Base-by-base conservation (phyloP, 2,113 vertebrate genomes). In the Colistium nudipinnis region DNA sequence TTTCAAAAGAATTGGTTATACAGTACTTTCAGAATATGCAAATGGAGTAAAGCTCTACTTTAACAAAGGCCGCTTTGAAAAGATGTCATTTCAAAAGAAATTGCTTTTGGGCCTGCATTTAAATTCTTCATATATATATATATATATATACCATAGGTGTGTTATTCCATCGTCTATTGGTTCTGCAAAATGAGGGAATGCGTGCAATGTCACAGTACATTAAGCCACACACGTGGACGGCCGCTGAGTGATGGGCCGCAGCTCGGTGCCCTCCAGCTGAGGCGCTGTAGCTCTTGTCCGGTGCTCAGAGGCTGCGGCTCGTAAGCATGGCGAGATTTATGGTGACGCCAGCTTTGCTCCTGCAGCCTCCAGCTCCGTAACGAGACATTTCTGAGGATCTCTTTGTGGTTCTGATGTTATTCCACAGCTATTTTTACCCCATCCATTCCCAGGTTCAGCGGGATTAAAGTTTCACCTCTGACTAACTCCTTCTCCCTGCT, bases 291-390 rank as follows among this genome's bases (percentile, higher is more conserved):
- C 62, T 81, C 39, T 65, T 75, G 74, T 80, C 67, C 47, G 41
- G 43, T 44, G 59, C 57, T 74, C 68, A 76, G 49, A 74, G 60
- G 63, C 74, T 20, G 6, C 45, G 13, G 67, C 74, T 80, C 57
- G 78, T 84, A 71, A 80, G 78, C 33, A 56, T 43, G 45, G n/a
- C 38, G 28, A 52, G 67, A 86, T 86, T 84, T 75, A 86, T 78
- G 11, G 43, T 39, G 19, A 49, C 73, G 73, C 62, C 64, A 70
- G 47, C 45, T 0, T 5, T 64, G 65, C 25, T 82, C 62, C 48
- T 73, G 72, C 41, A 38, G 66, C 33, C 65, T 41, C 61, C 36
- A 43, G 55, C 63, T 48, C 25, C 57, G 52, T 25, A 33, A 24
- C 33, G 57, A 54, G 7, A 39, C 20, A 22, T 30, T 55, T 17